phyloP scores from a whole-genome alignment of 2,113 vertebrate genomes.

The Oncorhynchus mykiss region DNA sequence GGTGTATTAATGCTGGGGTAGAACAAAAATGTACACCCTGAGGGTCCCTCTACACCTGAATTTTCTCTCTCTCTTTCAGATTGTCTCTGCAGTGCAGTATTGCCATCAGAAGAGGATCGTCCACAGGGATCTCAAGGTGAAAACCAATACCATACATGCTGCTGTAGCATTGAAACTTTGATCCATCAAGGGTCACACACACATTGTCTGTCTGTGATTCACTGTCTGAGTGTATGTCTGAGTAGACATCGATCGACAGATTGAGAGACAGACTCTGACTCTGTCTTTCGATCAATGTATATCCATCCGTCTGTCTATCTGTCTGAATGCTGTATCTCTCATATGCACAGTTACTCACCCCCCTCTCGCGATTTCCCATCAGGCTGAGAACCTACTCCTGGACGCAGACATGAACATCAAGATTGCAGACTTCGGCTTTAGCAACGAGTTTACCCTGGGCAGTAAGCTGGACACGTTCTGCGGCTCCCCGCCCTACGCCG shows the following conservation, averaged over 20 bases:
- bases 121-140: slow-evolving; percentile 95
- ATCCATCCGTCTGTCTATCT: background rate
- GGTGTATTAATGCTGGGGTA: too few species aligned
- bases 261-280: background rate
- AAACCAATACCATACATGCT: background rate
- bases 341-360: background rate
- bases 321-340: background rate
- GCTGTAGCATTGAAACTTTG: background rate
- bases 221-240: background rate
- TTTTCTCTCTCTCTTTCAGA: slow-evolving; percentile 79
- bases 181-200: background rate
- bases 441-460: slow-evolving; percentile 89
- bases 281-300: background rate
- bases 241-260: too few species aligned
- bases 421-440: slow-evolving; percentile 92
- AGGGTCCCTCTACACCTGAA: too few species aligned
- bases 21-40: too few species aligned
- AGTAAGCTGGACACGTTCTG: slow-evolving; percentile 91
- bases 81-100: slow-evolving; percentile 97
- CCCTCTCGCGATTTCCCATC: background rate
- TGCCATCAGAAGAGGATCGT: slow-evolving; percentile 97
- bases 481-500: slow-evolving; percentile 87
- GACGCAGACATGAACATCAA: slow-evolving; percentile 94
- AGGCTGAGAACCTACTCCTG: slow-evolving; percentile 91
- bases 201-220: background rate